A percentile compares a stretch with the other conserved stretches of the same genome.
These are phyloP conservation scores for Aeoliscus strigatus DNA, from an alignment of 2,797 vertebrate genomes.

Conservation along the genomic window DNA sequence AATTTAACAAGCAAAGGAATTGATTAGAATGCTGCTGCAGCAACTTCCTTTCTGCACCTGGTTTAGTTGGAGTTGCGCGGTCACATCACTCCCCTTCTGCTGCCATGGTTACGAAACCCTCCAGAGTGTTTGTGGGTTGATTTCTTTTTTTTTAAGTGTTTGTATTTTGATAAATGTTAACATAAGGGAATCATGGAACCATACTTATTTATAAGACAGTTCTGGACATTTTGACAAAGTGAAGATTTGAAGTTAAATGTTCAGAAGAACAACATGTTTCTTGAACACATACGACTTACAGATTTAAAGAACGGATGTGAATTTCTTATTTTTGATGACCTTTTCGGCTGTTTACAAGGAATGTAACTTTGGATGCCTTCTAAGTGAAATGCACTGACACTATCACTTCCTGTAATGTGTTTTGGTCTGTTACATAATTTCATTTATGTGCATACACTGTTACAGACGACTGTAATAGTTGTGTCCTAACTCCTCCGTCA, in stretches of 20 bases:
- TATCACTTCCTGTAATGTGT: constrained; percentile 19
- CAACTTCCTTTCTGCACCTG: background rate
- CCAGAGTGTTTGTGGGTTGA: constrained; percentile 27
- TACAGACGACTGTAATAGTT: background rate
- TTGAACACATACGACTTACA: constrained; percentile 1
- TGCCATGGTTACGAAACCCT: constrained; percentile 39
- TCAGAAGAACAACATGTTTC: constrained; percentile 10
- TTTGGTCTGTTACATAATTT: constrained; percentile 11
- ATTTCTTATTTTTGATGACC: too few relatives aligned
- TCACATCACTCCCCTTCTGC: constrained; percentile 18
- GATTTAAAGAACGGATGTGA: too few relatives aligned
- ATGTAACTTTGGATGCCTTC: constrained; percentile 53
- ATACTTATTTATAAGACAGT: constrained; percentile 31
- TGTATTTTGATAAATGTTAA: background rate
- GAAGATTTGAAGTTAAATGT: constrained; percentile 12
- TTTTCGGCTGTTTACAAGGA: constrained; percentile 51
- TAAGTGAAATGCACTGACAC: constrained; percentile 46
- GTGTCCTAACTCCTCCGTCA: constrained; percentile 21
- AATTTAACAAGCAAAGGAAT: constrained; percentile 18
- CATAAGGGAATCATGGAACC: constrained; percentile 42
- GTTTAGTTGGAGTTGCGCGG: constrained; percentile 4
- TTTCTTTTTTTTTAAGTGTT: constrained; percentile 27
- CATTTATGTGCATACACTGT: constrained; percentile 26
- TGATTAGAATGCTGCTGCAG: constrained; percentile 1
- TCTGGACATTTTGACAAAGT: constrained; percentile 13